Evolutionary conservation across 2,797 vertebrate species (phyloP), one percentile per base, ranked within the genome.

Genomic region (Phoxinus dragarum): DNA sequence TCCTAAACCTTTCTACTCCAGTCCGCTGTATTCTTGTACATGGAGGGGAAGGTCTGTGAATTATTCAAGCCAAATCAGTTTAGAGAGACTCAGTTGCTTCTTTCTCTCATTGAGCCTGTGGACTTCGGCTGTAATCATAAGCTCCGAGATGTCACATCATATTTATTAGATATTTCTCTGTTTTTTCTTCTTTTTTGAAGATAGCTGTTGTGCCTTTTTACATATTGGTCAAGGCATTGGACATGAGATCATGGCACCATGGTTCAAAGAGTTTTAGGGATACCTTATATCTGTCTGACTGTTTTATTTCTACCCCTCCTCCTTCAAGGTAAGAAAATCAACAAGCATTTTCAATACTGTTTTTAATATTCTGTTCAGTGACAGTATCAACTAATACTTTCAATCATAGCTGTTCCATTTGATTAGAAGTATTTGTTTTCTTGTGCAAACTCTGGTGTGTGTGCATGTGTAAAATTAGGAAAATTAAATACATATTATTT

Each of bases 41-140:
- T n/a, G n/a, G 31, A 80, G 68, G 36, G 77, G 67, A 31, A 90
- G 91, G 88, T 34, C 81, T 86, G 91, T 96, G 47, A 95, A 96
- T 96, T 92, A 96, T 96, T 95, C 68, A 96, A 78, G 73, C 54
- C 86, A 95, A 96, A 96, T 96, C 94, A 95, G 94, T 94, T 94
- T 93, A 91, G 88, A 90, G 84, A 90, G 88, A 92, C 88, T 84
- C 64, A 11, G 76, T 44, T 77, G 74, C 79, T 56, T 85, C 21
- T 42, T 80, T 80, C 84, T 84, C 75, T 23, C 79, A 82, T 36
- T 88, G 40, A 21, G 17, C 19, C 42, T 82, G 79, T 80, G 76
- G 69, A 67, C 74, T 88, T 80, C 79, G 82, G 52, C 79, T 86
- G 75, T 73, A 84, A 76, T 75, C 40, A 49, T 77, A 75, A 23